These are phyloP conservation scores for Pseudomyrmex pallidus DNA, from an alignment of 1,140 invertebrate genomes.

Conservation along the genomic window DNA sequence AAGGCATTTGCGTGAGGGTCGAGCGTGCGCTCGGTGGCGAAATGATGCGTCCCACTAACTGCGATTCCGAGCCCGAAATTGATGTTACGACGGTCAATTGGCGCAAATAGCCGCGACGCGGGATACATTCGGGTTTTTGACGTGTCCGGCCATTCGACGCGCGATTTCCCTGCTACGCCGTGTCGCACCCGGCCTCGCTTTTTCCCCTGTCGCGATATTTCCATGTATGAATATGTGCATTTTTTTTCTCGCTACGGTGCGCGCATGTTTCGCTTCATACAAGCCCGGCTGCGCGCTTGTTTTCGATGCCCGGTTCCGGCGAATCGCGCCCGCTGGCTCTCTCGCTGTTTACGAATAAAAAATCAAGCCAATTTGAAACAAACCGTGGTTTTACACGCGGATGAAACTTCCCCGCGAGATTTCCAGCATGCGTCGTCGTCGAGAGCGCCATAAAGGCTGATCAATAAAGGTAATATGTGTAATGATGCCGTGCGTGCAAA, in stretches of 20 bases:
- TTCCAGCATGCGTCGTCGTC: neutral
- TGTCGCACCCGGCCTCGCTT: neutral
- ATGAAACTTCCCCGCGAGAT: slow-evolving; percentile 16
- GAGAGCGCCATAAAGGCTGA: slow-evolving; percentile 21
- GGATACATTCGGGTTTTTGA: slow-evolving; percentile 37
- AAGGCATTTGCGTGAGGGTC: neutral
- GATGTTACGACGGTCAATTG: slow-evolving; percentile 47
- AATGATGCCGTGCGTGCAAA: slow-evolving; percentile 37
- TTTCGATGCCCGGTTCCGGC: slow-evolving; percentile 37
- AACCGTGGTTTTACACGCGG: slow-evolving; percentile 50
- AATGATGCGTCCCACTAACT: neutral
- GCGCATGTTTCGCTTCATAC: slow-evolving; percentile 54
- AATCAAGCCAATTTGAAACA: slow-evolving; percentile 58
- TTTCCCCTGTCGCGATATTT: slow-evolving; percentile 12
- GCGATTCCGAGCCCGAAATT: slow-evolving; percentile 24
- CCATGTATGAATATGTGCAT: slow-evolving; percentile 68
- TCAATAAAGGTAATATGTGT: slow-evolving; percentile 23
- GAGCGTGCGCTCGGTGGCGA: neutral
- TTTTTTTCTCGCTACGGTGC: neutral
- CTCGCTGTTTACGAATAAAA: slow-evolving; percentile 62
- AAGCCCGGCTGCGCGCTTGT: slow-evolving; percentile 30
- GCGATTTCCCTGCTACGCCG: slow-evolving; percentile 41
- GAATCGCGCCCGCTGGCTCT: slow-evolving; percentile 19
- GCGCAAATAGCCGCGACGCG: slow-evolving; percentile 20
- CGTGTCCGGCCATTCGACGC: slow-evolving; percentile 17